Conservation (phyloP, 2,113 vertebrate species). For the Steatornis caripensis region DNA sequence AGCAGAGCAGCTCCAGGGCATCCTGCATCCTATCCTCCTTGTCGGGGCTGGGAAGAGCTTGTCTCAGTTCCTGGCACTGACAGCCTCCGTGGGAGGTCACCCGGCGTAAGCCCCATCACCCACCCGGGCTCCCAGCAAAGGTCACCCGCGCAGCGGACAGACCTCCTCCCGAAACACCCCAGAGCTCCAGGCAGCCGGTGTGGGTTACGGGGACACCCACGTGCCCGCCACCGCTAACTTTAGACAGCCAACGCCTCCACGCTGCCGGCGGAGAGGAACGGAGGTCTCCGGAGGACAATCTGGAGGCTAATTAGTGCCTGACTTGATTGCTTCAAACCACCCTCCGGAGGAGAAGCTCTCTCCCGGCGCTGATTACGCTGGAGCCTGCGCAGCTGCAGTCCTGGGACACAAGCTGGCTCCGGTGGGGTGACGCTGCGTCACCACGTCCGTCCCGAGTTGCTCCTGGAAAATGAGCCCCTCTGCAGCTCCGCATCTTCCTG, state of each 20-base stretch:
- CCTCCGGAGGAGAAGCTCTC: background rate
- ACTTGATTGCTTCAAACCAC: background rate
- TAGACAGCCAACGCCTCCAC: background rate
- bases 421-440: background rate
- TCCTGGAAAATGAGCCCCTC: background rate
- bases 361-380: fast-evolving
- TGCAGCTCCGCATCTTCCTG: background rate
- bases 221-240: background rate
- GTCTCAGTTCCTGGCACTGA: background rate
- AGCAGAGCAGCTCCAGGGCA: background rate
- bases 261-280: fast-evolving
- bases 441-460: fast-evolving
- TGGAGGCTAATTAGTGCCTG: background rate
- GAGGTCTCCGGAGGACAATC: background rate
- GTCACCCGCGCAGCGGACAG: background rate
- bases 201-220: background rate
- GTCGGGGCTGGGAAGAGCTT: background rate
- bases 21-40: background rate
- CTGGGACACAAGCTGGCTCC: background rate
- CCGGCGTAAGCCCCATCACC: background rate
- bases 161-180: background rate
- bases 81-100: background rate
- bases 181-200: background rate
- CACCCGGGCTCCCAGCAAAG: background rate
- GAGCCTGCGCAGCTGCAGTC: background rate